Conservation (phyloP, 30 jellyfish, hydroid and myxozoan genomes). For the Chironex yamaguchii region DNA sequence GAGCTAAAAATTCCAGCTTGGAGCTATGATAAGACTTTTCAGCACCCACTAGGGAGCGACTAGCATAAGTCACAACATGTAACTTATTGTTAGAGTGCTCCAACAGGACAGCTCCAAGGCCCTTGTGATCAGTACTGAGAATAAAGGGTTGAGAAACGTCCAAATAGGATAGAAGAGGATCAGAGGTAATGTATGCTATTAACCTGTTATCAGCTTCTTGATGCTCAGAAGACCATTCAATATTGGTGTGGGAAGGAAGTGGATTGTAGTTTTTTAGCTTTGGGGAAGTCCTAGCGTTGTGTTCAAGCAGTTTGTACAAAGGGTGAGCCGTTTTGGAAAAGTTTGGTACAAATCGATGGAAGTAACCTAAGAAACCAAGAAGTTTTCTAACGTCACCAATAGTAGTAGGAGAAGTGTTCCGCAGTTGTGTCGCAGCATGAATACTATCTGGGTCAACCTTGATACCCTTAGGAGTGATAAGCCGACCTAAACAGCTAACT, state of each 20-base stretch:
- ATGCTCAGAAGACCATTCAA: not conserved
- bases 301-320: conserved; percentile 24
- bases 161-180: conserved; percentile 28
- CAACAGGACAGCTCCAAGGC: conserved; percentile 48
- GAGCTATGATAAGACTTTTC: conserved; percentile 44
- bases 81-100: not conserved
- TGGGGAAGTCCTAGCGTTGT: not conserved
- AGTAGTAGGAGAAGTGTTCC: conserved; percentile 16
- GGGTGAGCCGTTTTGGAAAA: conserved; percentile 56
- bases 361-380: conserved; percentile 52
- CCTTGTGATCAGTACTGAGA: conserved; percentile 56
- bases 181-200: not conserved
- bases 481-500: conserved; percentile 20
- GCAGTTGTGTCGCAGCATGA: not conserved
- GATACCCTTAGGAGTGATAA: no score
- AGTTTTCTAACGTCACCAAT: conserved; percentile 43
- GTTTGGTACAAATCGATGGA: conserved; percentile 19
- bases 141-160: conserved; percentile 11
- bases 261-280: not conserved
- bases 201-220: not conserved
- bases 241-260: not conserved
- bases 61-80: conserved; percentile 35
- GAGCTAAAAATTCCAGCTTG: conserved; percentile 47
- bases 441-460: no score
- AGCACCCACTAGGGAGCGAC: conserved; percentile 8